Evolutionary conservation across 2,888 invertebrate genomes (phyloP), one percentile per base, ranked within the genome.

Genomic region (Metalampra italica): DNA sequence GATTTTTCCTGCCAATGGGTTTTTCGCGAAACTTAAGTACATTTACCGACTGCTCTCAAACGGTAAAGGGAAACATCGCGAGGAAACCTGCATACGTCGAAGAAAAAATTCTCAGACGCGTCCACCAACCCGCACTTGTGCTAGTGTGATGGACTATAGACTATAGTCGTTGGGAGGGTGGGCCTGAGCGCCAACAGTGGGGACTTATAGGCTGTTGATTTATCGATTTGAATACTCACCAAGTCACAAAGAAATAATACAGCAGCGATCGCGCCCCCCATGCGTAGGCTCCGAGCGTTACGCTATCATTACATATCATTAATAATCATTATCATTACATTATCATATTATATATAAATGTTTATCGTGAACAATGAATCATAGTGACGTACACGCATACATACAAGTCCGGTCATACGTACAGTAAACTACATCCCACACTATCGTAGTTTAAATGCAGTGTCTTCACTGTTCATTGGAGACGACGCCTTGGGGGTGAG

Each of bases 391-490:
- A 61, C 61, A 59, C 60, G 53, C 49, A 56, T 65, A 66, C 60
- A 64, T 62, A 64, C 59, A 62, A 60, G 61, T 60, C 46, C 57
- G 52, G 48, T 43, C 58, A 54, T 50, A 53, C 55, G 29, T 50
- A 53, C 55, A 36, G 32, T 53, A 66, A 63, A 75, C 73, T 70
- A 75, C 70, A 64, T 63, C 71, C 70, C 72, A 63, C 71, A 68
- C 73, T 69, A 65, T 57, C 57, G 71, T 77, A 75, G 69, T 75
- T 77, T 85, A 85, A 86, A 85, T 85, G 85, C 86, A 66, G 64
- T 7, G 9, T n/a, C 22, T 73, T 69, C 69, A 68, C 37, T 43
- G 12, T n/a, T 29, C n/a, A 41, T 14, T 37, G 40, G 12, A 50
- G 40, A 41, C 30, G 15, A 14, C 43, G 42, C 29, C 7, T 29